Evolutionary conservation across 2,888 invertebrate genomes (phyloP), one percentile per base, ranked within the genome.

Genomic region (Callosobruchus maculatus): DNA sequence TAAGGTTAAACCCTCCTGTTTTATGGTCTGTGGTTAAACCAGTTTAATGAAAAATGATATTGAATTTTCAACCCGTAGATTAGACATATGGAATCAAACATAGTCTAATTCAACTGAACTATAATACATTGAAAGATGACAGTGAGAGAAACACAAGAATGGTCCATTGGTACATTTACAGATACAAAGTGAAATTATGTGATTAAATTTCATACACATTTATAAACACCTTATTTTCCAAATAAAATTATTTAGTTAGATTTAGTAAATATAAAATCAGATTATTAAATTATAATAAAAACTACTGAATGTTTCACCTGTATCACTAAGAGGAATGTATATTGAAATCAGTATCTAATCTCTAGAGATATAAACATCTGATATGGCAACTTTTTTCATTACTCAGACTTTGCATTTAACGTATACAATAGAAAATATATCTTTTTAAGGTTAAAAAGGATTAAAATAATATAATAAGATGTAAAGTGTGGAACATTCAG

Each of bases 271-370:
- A 68, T 68, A 68, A 68, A 68, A 22, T 49, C 49, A 22, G 68
- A 68, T 68, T 68, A 68, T 68, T 68, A 22, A 22, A 68, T 68
- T 21, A 68, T 21, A 68, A 68, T 68, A 68, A 68, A 68, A 67
- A 68, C 9, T 68, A 80, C 80, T 80, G 80, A 80, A 80, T 80
- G 80, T 80, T 80, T 77, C 78, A 77, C 75, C 72, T 74, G 75
- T 80, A 78, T 80, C 79, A 81, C 79, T 81, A 78, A 74, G 77
- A 79, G 79, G 81, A 81, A 81, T 81, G 81, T 80, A 79, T 77
- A 69, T 68, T 72, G 31, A 21, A 72, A 74, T 71, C 67, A 74
- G 72, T 20, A 67, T 30, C 31, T 68, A 72, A 69, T 68, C 68
- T 21, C 68, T 68, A 68, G 22, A 21, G 68, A 68, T 68, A 68